phyloP scores from a whole-genome alignment of 2,113 vertebrate genomes.

The Platichthys stellatus region DNA sequence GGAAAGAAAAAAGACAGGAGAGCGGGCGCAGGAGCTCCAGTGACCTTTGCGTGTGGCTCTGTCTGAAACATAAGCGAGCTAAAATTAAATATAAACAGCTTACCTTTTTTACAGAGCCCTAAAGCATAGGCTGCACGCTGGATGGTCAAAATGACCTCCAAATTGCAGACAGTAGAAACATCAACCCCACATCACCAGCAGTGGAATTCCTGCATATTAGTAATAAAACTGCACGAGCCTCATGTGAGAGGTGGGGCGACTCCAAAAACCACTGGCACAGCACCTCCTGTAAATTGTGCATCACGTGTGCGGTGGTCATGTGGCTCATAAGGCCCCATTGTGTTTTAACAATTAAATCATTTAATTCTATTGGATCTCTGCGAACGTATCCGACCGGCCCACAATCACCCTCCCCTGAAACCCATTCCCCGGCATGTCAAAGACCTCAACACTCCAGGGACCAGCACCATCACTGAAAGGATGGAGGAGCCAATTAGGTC shows the following conservation, averaged over 20 bases:
- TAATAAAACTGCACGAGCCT: neutral
- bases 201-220: neutral
- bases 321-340: slow-evolving; percentile 9
- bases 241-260: neutral
- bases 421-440: slow-evolving; percentile 44
- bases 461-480: slow-evolving; percentile 47
- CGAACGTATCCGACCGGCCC: slow-evolving; percentile 37
- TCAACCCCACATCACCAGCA: neutral
- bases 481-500: slow-evolving; percentile 66
- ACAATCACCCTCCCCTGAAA: slow-evolving; percentile 43
- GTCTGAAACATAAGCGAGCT: slow-evolving; percentile 9
- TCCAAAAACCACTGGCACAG: too few species aligned
- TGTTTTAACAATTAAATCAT: slow-evolving; percentile 57
- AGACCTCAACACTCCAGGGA: slow-evolving; percentile 59
- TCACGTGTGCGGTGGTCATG: neutral
- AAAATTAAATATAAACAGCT: slow-evolving; percentile 34
- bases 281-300: neutral
- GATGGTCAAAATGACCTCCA: slow-evolving; percentile 16
- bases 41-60: slow-evolving; percentile 54
- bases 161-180: slow-evolving; percentile 4
- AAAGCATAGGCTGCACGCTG: neutral
- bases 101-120: slow-evolving; percentile 12
- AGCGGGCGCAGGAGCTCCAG: slow-evolving; percentile 1
- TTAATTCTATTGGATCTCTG: slow-evolving; percentile 58
- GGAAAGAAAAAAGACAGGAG: slow-evolving; percentile 13